Base-by-base conservation (phyloP, 2,888 invertebrate genomes). In the Apamea monoglypha region DNA sequence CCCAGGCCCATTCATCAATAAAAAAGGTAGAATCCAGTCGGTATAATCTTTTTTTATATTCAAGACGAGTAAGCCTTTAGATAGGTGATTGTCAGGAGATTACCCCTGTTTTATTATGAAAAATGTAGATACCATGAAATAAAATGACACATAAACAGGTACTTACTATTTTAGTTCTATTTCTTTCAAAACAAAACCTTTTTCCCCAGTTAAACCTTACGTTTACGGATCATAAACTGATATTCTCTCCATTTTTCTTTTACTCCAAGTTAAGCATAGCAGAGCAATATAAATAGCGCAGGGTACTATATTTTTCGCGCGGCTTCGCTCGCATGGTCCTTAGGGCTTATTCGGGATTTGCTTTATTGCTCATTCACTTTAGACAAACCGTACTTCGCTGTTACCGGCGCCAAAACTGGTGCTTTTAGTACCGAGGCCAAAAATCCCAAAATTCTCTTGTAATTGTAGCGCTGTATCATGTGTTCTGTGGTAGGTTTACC, bases 341-440 rank as follows among this genome's bases (percentile, higher is more conserved):
- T 40, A 14, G 78, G 84, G 82, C 88, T 89, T 87, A 89, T 82
- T 87, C 69, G 78, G 87, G 89, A 89, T 89, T 88, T 88, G 80
- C 82, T 87, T 88, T 88, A 88, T 88, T 89, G 89, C 89, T 88
- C 88, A 89, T 88, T 88, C 88, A 87, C 89, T 86, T 89, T 89
- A 86, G 86, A 86, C 79, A 89, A 85, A 86, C 82, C 74, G 89
- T 87, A 81, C 74, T 89, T 72, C 21, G 83, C 75, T 87, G 81
- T 82, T 82, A 83, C 85, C 66, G 86, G 72, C 68, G 63, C 83
- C 75, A 61, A 83, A 87, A 85, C 80, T 81, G 80, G 72, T 73
- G 87, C 32, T 84, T 85, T 83, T 82, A 81, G 80, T 80, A 56
- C 73, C 72, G 80, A 61, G 10, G 64, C 70, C 44, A 76, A 82